phyloP scores from a whole-genome alignment of 2,888 invertebrate species.

The Sinohyriopsis cumingii region DNA sequence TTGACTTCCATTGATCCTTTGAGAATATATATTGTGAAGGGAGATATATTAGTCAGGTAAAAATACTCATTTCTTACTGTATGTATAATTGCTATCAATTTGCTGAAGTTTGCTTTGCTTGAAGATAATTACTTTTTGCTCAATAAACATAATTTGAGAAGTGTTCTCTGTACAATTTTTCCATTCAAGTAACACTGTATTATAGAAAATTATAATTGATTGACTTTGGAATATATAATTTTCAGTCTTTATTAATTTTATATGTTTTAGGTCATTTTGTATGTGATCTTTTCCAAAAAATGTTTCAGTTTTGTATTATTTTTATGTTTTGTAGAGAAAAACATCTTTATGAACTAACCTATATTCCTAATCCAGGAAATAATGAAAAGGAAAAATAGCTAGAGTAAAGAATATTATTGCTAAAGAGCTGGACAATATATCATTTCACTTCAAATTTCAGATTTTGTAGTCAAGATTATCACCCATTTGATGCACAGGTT shows the following conservation, averaged over 20 bases:
- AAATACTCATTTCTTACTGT: not conserved
- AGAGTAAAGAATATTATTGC: too few species aligned
- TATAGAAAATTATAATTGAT: too few species aligned
- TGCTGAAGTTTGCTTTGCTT: not conserved
- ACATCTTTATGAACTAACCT: too few species aligned
- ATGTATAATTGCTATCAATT: not conserved
- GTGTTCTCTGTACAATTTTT: not conserved
- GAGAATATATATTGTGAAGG: slow-evolving; percentile 89
- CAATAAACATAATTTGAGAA: not conserved
- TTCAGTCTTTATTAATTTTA: too few species aligned
- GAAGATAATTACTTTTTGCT: not conserved
- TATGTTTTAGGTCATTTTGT: too few species aligned
- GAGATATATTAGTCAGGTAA: slow-evolving; percentile 90
- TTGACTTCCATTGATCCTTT: slow-evolving; percentile 93
- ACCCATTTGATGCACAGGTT: slow-evolving; percentile 88
- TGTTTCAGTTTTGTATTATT: too few species aligned
- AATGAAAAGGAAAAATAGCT: too few species aligned
- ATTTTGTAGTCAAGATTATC: slow-evolving; percentile 90
- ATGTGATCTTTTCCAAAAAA: too few species aligned
- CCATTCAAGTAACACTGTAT: not conserved
- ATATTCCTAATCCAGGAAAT: too few species aligned
- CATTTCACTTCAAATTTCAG: slow-evolving; percentile 72
- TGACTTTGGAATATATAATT: too few species aligned
- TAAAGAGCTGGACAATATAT: too few species aligned
- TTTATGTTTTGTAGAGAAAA: too few species aligned